These are phyloP conservation scores for Apodemia mormo DNA, from an alignment of 2,888 invertebrate species.

Conservation along the genomic window DNA sequence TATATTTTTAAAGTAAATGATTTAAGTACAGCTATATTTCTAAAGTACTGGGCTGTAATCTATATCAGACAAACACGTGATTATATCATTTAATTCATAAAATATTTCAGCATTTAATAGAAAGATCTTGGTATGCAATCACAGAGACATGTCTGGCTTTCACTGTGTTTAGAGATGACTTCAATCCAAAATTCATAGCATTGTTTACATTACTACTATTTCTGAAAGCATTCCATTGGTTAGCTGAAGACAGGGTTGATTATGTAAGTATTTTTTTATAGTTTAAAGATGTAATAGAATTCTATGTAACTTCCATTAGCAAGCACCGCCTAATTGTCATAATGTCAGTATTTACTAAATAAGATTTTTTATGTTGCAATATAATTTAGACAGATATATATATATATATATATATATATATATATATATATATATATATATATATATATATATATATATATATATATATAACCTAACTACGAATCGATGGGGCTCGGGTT, in stretches of 20 bases:
- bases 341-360: no score
- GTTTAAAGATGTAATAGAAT: constrained; percentile 3
- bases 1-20: no score
- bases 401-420: no score
- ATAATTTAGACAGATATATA: no score
- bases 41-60: no score
- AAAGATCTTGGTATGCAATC: constrained; percentile 99
- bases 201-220: constrained; percentile 97
- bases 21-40: no score
- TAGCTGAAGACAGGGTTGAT: constrained; percentile 99
- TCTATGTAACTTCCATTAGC: not conserved
- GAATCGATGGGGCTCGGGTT: no score
- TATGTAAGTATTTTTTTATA: constrained; percentile 87
- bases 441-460: no score
- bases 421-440: no score
- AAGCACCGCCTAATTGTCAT: no score
- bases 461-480: no score
- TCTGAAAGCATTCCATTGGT: constrained; percentile 99
- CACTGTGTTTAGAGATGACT: constrained; percentile 99
- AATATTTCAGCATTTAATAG: constrained; percentile 92
- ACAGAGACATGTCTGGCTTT: constrained; percentile 99
- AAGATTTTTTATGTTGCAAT: no score
- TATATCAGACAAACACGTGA: not conserved
- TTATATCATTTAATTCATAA: constrained; percentile 17
- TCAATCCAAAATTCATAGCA: constrained; percentile 98